Conservation (phyloP, 2,797 vertebrate genomes). For the Alectoris magna region DNA sequence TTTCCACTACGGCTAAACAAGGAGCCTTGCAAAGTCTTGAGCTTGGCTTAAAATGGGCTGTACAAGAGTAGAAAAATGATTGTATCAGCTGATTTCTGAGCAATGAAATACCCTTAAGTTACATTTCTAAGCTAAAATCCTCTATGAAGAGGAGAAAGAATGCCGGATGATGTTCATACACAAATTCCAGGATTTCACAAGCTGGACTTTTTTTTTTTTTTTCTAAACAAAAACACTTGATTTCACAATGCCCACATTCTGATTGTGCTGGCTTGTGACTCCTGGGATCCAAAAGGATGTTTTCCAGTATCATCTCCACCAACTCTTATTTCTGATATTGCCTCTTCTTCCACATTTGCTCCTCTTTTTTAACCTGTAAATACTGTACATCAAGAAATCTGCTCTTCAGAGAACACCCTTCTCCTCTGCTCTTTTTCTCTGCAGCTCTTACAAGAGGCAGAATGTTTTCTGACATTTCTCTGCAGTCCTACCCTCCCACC, state of each 20-base stretch:
- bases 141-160: accelerated
- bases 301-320: background rate
- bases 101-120: background rate
- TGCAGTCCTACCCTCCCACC: background rate
- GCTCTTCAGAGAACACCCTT: background rate
- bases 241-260: slow-evolving; percentile 31
- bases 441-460: background rate
- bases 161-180: background rate
- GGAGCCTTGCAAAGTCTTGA: background rate
- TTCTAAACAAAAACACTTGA: background rate
- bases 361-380: background rate
- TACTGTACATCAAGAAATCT: background rate
- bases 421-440: background rate
- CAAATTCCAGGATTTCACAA: slow-evolving; percentile 46
- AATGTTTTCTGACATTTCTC: slow-evolving; percentile 2
- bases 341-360: background rate
- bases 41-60: background rate
- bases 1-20: slow-evolving; percentile 16
- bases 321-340: background rate
- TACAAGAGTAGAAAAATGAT: background rate
- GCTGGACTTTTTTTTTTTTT: background rate
- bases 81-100: background rate
- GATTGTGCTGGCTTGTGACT: background rate
- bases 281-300: background rate
- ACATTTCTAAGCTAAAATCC: background rate